These are phyloP conservation scores for Cyphomyrmex costatus DNA, from an alignment of 1,140 invertebrate genomes.

Conservation along the genomic window DNA sequence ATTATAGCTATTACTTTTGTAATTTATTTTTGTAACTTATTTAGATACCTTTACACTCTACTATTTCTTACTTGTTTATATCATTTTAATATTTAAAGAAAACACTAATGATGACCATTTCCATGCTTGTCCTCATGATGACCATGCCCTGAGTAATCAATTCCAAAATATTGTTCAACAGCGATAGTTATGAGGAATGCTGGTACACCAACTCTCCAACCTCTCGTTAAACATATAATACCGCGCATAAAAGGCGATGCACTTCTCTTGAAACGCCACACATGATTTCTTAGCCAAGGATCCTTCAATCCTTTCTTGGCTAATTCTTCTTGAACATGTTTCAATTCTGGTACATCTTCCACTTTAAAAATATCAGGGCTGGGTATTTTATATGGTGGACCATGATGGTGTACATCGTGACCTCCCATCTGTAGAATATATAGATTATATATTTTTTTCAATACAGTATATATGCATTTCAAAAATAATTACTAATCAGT, in stretches of 20 bases:
- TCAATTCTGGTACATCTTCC: slow-evolving; percentile 89
- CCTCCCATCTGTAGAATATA: slow-evolving; percentile 44
- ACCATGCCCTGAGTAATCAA: slow-evolving; percentile 84
- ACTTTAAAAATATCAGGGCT: slow-evolving; percentile 91
- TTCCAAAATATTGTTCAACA: slow-evolving; percentile 86
- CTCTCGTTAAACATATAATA: slow-evolving; percentile 87
- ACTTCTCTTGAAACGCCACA: slow-evolving; percentile 91
- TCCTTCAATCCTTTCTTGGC: slow-evolving; percentile 91
- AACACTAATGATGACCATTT: slow-evolving; percentile 69
- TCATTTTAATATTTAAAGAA: slow-evolving; percentile 2
- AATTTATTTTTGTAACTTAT: slow-evolving; percentile 54
- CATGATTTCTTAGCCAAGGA: slow-evolving; percentile 95
- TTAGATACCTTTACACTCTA: slow-evolving; percentile 37
- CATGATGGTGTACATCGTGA: slow-evolving; percentile 83
- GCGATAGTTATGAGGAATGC: slow-evolving; percentile 89
- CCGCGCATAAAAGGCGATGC: slow-evolving; percentile 70
- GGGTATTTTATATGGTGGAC: slow-evolving; percentile 88
- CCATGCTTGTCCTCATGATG: slow-evolving; percentile 70
- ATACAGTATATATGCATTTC: neutral
- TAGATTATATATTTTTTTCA: neutral
- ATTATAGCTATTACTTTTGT: slow-evolving; percentile 20
- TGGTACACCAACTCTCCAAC: slow-evolving; percentile 89
- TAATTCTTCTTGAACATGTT: slow-evolving; percentile 88
- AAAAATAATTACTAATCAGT: neutral
- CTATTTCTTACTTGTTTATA: neutral